Evolutionary conservation across 1,140 invertebrate genomes (phyloP).

Genomic region (Reticulitermes speratus): DNA sequence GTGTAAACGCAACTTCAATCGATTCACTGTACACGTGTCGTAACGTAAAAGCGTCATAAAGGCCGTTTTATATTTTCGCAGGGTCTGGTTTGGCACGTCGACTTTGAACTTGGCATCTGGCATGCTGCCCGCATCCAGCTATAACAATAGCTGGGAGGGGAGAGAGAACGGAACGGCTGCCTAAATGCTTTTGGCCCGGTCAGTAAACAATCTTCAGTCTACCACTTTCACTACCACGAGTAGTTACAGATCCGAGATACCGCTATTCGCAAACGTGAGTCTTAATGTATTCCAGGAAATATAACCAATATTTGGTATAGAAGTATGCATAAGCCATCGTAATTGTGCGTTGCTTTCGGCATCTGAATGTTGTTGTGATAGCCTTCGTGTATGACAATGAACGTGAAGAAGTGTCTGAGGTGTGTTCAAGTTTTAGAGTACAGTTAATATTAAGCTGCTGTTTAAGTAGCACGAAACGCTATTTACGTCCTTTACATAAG

Average conservation of each 20-base stretch:
- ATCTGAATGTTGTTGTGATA: background rate
- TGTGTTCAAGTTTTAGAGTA: background rate
- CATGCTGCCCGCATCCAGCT: background rate
- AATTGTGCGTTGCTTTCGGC: background rate
- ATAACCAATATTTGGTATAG: background rate
- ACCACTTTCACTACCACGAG: background rate
- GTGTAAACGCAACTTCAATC: background rate
- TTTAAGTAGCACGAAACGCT: background rate
- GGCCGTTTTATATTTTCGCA: background rate
- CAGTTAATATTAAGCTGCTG: background rate
- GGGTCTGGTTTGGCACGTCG: background rate
- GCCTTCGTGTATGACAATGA: background rate
- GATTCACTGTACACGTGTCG: background rate
- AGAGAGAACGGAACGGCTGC: background rate
- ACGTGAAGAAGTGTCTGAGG: background rate
- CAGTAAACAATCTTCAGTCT: background rate
- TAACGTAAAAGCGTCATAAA: constrained; percentile 1
- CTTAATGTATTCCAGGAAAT: background rate
- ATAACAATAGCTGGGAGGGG: constrained; percentile 2
- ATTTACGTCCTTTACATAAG: background rate
- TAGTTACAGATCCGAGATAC: background rate
- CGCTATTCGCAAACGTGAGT: background rate
- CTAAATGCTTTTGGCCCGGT: background rate
- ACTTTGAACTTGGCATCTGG: constrained; percentile 12
- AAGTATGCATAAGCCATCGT: background rate